These are phyloP conservation scores for Pandion haliaetus DNA, from an alignment of 2,113 vertebrate genomes.

Conservation along the genomic window DNA sequence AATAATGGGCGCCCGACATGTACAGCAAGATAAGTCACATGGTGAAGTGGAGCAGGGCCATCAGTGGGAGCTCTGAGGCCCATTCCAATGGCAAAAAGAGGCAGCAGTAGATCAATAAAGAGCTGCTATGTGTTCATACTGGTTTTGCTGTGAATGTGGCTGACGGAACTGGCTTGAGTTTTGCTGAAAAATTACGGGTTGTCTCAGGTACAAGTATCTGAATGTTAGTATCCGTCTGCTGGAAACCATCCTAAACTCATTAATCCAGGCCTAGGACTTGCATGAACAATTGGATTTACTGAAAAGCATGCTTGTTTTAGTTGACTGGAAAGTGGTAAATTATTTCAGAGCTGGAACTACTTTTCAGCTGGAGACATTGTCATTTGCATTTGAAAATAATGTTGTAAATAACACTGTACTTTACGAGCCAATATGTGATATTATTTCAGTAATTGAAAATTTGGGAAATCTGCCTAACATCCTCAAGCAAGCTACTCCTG, in stretches of 20 bases:
- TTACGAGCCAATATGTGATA: neutral
- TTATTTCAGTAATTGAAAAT: neutral
- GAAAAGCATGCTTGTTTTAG: neutral
- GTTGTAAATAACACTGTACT: neutral
- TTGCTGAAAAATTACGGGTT: neutral
- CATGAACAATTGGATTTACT: neutral
- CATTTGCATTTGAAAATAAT: neutral
- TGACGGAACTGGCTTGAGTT: neutral
- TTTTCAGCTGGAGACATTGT: neutral
- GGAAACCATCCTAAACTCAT: neutral
- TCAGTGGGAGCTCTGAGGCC: neutral
- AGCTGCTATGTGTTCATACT: neutral
- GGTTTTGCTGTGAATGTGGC: neutral
- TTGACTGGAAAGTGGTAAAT: neutral
- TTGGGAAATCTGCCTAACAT: neutral
- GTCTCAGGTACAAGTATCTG: neutral
- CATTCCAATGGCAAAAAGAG: neutral
- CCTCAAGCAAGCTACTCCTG: neutral
- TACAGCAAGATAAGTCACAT: neutral
- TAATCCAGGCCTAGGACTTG: neutral
- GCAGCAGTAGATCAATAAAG: neutral
- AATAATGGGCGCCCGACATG: neutral
- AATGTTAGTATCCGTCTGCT: neutral
- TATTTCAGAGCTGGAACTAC: neutral
- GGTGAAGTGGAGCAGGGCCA: fast-evolving